phyloP scores from a whole-genome alignment of 2,797 vertebrate species.

The Ispidina picta region DNA sequence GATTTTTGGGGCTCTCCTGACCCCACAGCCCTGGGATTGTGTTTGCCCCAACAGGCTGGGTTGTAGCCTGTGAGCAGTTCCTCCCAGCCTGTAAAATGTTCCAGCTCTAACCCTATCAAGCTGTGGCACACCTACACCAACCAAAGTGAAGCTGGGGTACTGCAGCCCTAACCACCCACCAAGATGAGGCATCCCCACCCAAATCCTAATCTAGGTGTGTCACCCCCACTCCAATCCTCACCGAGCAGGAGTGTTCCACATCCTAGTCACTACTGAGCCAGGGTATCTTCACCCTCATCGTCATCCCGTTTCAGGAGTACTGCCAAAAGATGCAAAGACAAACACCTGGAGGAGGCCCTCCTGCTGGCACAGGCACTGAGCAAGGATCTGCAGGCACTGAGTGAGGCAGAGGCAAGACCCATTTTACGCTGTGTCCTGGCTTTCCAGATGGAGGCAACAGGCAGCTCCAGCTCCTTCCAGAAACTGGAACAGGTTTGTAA shows the following conservation, averaged over 20 bases:
- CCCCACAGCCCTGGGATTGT: background rate
- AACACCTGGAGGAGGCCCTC: conserved; percentile 82
- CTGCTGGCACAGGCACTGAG: conserved; percentile 72
- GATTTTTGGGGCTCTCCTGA: background rate
- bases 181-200: rapidly evolving
- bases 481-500: conserved; percentile 87
- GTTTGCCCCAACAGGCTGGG: background rate
- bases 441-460: conserved; percentile 80
- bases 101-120: background rate
- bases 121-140: background rate
- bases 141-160: rapidly evolving
- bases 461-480: conserved; percentile 82
- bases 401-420: conserved; percentile 59
- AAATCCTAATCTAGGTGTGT: rapidly evolving
- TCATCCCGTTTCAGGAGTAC: conserved; percentile 62
- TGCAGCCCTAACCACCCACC: no score
- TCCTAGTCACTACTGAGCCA: rapidly evolving
- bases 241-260: rapidly evolving
- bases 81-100: background rate
- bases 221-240: no score
- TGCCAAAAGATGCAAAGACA: conserved; percentile 84
- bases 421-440: conserved; percentile 81
- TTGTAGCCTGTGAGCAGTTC: background rate
- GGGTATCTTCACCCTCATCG: rapidly evolving
- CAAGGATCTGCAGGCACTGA: conserved; percentile 54